Evolutionary conservation across 2,113 vertebrate genomes (phyloP).

Genomic region (Dasyornis broadbenti): DNA sequence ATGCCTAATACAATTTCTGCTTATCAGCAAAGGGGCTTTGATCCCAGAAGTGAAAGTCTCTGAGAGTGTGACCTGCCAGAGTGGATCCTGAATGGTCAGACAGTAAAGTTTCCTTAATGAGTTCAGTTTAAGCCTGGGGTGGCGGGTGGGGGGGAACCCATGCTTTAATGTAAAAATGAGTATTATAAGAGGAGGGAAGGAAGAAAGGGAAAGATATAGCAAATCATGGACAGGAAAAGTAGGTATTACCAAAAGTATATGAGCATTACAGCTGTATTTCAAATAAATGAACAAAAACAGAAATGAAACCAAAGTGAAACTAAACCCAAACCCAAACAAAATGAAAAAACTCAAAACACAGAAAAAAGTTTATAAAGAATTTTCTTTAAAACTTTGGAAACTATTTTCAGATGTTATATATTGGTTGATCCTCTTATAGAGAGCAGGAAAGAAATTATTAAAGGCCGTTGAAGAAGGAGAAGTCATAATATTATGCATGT

Average conservation of each 20-base stretch:
- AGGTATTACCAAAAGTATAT: background rate
- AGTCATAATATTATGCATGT: background rate
- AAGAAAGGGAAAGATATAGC: background rate
- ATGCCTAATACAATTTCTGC: background rate
- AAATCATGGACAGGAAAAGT: background rate
- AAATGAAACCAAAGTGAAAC: background rate
- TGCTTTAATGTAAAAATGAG: background rate
- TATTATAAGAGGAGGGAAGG: background rate
- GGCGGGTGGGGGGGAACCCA: too few species aligned
- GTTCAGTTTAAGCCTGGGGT: background rate
- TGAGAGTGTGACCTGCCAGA: background rate
- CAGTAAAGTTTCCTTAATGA: background rate
- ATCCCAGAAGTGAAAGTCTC: background rate
- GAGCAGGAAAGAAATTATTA: background rate
- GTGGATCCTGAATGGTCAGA: background rate
- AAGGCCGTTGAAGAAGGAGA: background rate
- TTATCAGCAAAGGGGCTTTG: background rate
- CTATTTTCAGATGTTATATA: background rate
- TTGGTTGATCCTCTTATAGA: background rate
- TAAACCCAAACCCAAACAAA: background rate
- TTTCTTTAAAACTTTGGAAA: background rate
- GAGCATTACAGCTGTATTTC: background rate
- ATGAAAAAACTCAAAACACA: background rate
- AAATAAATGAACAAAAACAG: background rate
- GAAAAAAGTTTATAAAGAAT: background rate